Percentiles rank a stretch among this genome's conserved stretches.
Evolutionary conservation across 2,888 invertebrate genomes (phyloP).

Genomic region (Anticlea derivata): DNA sequence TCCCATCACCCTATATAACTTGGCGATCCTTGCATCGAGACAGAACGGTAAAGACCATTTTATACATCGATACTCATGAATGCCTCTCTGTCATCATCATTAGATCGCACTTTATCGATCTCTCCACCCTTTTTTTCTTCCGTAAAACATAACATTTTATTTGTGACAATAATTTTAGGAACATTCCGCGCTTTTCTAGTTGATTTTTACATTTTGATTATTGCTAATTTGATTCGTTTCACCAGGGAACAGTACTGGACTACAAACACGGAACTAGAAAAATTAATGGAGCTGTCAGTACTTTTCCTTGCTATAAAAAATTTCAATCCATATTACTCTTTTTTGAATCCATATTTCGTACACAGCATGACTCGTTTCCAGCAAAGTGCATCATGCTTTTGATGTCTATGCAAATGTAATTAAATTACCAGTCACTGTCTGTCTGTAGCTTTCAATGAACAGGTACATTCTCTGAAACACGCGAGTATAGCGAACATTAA

Average conservation of each 20-base stretch:
- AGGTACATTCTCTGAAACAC: conserved; percentile 39
- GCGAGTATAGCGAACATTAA: conserved; percentile 36
- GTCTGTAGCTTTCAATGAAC: conserved; percentile 50
- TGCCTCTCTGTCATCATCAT: conserved; percentile 82
- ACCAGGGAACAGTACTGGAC: conserved; percentile 66
- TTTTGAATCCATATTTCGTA: conserved; percentile 61
- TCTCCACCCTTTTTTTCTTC: conserved; percentile 76
- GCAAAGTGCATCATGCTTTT: conserved; percentile 81
- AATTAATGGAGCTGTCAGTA: conserved; percentile 47
- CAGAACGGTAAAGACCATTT: conserved; percentile 81
- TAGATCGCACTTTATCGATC: conserved; percentile 75
- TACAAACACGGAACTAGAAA: conserved; percentile 1
- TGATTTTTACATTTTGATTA: conserved; percentile 59
- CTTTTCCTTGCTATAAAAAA: conserved; percentile 61
- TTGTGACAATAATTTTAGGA: conserved; percentile 54
- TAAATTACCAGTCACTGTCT: conserved; percentile 49
- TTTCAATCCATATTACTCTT: conserved; percentile 54
- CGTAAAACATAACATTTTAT: conserved; percentile 57
- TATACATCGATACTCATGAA: conserved; percentile 79
- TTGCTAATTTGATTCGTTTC: conserved; percentile 55
- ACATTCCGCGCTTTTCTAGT: conserved; percentile 69
- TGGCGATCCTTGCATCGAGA: conserved; percentile 79
- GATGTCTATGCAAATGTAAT: conserved; percentile 72
- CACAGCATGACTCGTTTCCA: conserved; percentile 77
- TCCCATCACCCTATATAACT: conserved; percentile 67